phyloP scores from a whole-genome alignment of 2,113 vertebrate genomes.

The Hemibates koningsi region DNA sequence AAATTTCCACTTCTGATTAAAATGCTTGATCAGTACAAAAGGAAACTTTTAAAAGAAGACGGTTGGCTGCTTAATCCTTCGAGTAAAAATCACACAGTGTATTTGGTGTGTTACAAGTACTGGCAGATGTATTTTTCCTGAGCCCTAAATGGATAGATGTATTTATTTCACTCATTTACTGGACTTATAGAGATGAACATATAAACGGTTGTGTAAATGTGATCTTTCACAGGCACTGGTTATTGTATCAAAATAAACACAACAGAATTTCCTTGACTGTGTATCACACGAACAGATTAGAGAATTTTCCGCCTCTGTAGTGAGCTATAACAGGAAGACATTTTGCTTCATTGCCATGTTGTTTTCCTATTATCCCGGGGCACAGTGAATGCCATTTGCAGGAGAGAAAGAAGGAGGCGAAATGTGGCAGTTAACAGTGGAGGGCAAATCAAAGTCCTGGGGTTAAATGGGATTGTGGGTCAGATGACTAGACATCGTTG shows the following conservation, averaged over 20 bases:
- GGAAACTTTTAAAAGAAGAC: neutral
- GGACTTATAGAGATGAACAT: neutral
- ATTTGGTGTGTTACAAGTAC: neutral
- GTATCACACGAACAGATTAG: neutral
- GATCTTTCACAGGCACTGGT: neutral
- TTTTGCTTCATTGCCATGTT: neutral
- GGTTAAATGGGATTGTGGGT: constrained; percentile 67
- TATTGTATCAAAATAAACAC: neutral
- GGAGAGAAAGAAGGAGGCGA: constrained; percentile 8
- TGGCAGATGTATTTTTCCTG: neutral
- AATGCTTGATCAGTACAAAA: neutral
- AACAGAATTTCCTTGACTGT: neutral
- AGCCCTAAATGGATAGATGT: neutral
- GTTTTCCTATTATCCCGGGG: neutral
- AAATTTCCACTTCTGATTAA: neutral
- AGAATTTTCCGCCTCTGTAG: neutral
- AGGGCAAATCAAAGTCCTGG: constrained; percentile 51
- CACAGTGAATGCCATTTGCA: neutral
- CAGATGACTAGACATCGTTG: constrained; percentile 57
- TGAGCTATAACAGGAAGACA: neutral
- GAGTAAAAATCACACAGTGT: neutral
- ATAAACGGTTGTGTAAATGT: neutral
- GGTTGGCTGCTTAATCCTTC: neutral
- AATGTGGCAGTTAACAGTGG: constrained; percentile 33
- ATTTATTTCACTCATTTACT: neutral